Evolutionary conservation across 2,888 invertebrate species (phyloP).

Genomic region (Caenorhabditis sp.): DNA sequence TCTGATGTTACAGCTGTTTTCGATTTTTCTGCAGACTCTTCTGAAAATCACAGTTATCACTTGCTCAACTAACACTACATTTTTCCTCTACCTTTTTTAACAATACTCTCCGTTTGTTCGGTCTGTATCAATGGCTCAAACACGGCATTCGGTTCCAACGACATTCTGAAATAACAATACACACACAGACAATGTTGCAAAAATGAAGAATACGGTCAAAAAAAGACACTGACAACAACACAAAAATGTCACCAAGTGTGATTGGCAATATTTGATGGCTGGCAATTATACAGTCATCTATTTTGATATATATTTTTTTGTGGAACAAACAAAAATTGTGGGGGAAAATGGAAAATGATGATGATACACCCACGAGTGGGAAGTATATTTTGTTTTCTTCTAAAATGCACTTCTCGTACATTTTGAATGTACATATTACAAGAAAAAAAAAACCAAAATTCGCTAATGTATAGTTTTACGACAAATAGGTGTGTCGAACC

Average conservation of each 20-base stretch:
- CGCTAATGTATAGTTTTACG: too few relatives aligned
- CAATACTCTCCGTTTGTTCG: background rate
- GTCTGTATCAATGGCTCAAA: background rate
- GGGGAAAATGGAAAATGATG: too few relatives aligned
- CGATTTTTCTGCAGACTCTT: slow-evolving; percentile 24
- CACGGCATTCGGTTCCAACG: background rate
- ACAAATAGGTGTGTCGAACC: too few relatives aligned
- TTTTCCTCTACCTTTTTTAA: background rate
- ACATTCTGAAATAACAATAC: background rate
- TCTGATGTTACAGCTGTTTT: slow-evolving; percentile 28
- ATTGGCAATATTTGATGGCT: background rate
- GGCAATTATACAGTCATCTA: background rate
- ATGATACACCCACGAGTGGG: too few relatives aligned
- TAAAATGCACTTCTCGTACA: too few relatives aligned
- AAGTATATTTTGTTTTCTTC: too few relatives aligned
- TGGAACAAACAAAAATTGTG: background rate
- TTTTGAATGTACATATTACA: too few relatives aligned
- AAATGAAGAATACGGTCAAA: background rate
- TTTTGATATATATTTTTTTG: background rate
- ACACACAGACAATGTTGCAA: background rate
- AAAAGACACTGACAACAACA: background rate
- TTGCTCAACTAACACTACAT: too few relatives aligned
- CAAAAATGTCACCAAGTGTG: background rate
- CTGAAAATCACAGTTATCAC: too few relatives aligned
- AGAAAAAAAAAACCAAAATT: too few relatives aligned